phyloP scores from a whole-genome alignment of 1,140 invertebrate genomes.

The Alviniconcha marisindica region DNA sequence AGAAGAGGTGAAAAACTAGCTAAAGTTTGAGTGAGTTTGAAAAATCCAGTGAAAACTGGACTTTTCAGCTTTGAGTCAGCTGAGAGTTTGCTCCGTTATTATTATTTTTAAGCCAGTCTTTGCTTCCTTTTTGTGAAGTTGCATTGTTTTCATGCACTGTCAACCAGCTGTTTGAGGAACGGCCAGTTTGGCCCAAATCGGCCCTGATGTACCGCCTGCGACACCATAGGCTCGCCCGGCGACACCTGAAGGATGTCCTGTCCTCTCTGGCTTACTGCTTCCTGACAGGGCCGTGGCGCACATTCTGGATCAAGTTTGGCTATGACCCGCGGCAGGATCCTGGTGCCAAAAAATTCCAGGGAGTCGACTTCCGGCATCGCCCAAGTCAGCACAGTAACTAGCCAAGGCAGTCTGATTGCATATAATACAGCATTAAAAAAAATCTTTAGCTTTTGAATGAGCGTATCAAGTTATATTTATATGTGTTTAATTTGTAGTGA shows the following conservation, averaged over 20 bases:
- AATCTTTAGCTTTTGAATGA: background rate
- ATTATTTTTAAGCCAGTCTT: background rate
- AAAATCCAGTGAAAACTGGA: no score
- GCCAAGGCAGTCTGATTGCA: no score
- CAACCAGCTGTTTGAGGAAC: conserved; percentile 75
- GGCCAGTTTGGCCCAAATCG: conserved; percentile 91
- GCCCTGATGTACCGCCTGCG: conserved; percentile 81
- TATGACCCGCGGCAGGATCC: conserved; percentile 91
- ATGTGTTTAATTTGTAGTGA: no score
- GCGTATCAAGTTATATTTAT: background rate
- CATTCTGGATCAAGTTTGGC: conserved; percentile 89
- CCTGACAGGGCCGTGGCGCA: conserved; percentile 91
- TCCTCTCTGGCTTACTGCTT: conserved; percentile 91
- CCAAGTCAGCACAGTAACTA: conserved; percentile 76
- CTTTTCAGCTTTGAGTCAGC: no score
- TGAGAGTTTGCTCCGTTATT: background rate
- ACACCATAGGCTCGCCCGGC: conserved; percentile 51
- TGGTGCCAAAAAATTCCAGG: conserved; percentile 88
- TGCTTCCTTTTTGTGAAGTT: background rate
- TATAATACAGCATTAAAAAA: no score
- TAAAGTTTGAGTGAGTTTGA: no score
- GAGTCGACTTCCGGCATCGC: conserved; percentile 89
- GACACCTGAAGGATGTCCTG: conserved; percentile 84
- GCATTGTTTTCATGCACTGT: conserved; percentile 5
- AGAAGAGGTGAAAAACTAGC: no score